Conservation (phyloP, 1,140 invertebrate genomes). For the Theocolax elegans region DNA sequence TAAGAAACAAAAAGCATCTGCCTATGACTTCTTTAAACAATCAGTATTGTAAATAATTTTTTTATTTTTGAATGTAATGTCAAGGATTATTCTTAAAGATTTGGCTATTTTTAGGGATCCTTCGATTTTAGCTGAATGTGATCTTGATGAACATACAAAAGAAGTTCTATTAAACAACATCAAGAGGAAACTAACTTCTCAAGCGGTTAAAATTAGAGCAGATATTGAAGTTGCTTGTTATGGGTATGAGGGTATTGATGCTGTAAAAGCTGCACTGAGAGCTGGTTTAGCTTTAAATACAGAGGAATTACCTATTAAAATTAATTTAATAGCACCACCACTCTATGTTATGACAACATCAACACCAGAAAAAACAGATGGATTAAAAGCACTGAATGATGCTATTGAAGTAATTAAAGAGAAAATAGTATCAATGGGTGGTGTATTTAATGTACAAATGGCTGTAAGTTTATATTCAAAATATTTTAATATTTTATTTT, state of each 20-base stretch:
- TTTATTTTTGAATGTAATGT: no score
- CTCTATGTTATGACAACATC: constrained; percentile 98
- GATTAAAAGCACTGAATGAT: constrained; percentile 87
- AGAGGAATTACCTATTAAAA: constrained; percentile 95
- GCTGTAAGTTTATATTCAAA: constrained; percentile 74
- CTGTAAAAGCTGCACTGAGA: constrained; percentile 93
- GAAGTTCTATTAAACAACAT: constrained; percentile 95
- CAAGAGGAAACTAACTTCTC: constrained; percentile 94
- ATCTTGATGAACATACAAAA: constrained; percentile 92
- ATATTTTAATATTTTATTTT: constrained; percentile 23
- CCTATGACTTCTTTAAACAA: constrained; percentile 99
- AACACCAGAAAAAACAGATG: constrained; percentile 95
- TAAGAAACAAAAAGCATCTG: constrained; percentile 88
- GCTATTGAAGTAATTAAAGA: constrained; percentile 90
- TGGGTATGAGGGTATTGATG: constrained; percentile 98
- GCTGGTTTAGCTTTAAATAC: constrained; percentile 93
- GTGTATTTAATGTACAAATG: constrained; percentile 95
- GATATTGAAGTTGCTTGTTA: constrained; percentile 99
- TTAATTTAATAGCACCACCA: constrained; percentile 98
- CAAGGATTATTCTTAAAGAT: neutral
- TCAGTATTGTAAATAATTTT: constrained; percentile 87
- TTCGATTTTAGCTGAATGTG: constrained; percentile 94
- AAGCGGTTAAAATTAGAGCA: constrained; percentile 97
- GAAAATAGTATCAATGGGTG: constrained; percentile 85
- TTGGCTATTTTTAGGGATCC: constrained; percentile 79